A percentile compares a stretch with the other conserved stretches of the same genome.
Conservation (phyloP, 2,888 invertebrate genomes). For the Papilio gigon region DNA sequence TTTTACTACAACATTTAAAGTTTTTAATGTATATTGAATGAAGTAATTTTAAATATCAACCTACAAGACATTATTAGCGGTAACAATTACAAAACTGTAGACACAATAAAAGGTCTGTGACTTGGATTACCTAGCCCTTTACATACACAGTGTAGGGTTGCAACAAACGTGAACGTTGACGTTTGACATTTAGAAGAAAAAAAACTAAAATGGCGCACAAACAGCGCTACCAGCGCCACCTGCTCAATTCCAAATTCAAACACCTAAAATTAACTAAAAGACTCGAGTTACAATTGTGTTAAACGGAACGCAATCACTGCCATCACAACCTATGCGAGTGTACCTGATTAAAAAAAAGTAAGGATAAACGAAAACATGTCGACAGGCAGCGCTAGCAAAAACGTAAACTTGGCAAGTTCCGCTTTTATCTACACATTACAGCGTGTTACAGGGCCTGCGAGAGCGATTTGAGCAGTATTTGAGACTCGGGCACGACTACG, state of each 20-base stretch:
- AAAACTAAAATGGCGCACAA: constrained; percentile 74
- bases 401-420: constrained; percentile 38
- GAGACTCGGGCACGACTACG: constrained; percentile 54
- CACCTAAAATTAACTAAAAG: constrained; percentile 19
- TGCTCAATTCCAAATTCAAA: constrained; percentile 52
- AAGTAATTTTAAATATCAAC: constrained; percentile 46
- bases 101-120: constrained; percentile 42
- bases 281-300: constrained; percentile 33
- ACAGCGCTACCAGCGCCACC: constrained; percentile 76
- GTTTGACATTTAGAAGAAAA: constrained; percentile 31
- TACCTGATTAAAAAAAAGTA: constrained; percentile 38
- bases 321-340: constrained; percentile 53
- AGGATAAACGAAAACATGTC: constrained; percentile 41
- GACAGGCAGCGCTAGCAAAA: constrained; percentile 44
- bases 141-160: constrained; percentile 65
- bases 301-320: constrained; percentile 72
- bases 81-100: constrained; percentile 20
- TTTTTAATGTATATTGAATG: too few species aligned
- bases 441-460: constrained; percentile 51
- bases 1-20: too few species aligned
- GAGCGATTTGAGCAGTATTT: constrained; percentile 62
- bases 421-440: constrained; percentile 29
- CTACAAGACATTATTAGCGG: constrained; percentile 24
- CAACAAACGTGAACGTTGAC: constrained; percentile 56
- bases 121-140: constrained; percentile 55